Percentiles rank a stretch among this genome's conserved stretches.
These are phyloP conservation scores for Mus pahari DNA, from an alignment of 2,113 vertebrate genomes.

Conservation along the genomic window DNA sequence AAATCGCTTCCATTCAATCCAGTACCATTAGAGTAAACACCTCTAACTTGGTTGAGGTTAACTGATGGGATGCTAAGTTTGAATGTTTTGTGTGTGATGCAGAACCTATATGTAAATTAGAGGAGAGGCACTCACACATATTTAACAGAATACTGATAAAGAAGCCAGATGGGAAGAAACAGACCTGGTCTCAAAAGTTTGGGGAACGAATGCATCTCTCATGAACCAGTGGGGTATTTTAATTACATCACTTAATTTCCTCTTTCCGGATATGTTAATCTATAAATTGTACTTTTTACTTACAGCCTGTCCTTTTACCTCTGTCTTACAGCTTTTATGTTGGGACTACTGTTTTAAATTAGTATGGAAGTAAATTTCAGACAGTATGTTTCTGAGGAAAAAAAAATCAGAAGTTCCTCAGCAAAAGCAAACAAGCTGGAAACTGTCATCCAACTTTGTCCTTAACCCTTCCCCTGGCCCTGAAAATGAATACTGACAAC, in stretches of 20 bases:
- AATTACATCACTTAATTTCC: background rate
- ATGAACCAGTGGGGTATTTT: background rate
- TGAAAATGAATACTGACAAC: background rate
- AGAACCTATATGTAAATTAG: background rate
- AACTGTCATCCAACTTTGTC: background rate
- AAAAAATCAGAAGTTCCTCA: background rate
- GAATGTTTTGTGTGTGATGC: background rate
- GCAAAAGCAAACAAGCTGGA: background rate
- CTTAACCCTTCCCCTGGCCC: background rate
- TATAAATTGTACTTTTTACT: background rate
- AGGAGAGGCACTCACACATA: background rate
- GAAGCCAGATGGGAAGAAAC: background rate
- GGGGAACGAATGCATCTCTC: background rate
- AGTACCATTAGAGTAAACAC: background rate
- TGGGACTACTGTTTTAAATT: background rate
- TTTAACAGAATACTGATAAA: background rate
- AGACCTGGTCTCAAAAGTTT: background rate
- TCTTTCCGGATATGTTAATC: background rate
- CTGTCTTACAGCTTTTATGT: background rate
- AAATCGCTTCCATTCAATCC: constrained; percentile 43
- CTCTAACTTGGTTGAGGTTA: constrained; percentile 44
- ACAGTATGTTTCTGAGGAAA: background rate
- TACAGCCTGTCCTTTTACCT: background rate
- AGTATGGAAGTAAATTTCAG: background rate
- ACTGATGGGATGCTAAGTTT: background rate